Percentiles rank a stretch among this genome's conserved stretches.
phyloP scores from a whole-genome alignment of 2,888 invertebrate species.

The Drosophila subquinaria region DNA sequence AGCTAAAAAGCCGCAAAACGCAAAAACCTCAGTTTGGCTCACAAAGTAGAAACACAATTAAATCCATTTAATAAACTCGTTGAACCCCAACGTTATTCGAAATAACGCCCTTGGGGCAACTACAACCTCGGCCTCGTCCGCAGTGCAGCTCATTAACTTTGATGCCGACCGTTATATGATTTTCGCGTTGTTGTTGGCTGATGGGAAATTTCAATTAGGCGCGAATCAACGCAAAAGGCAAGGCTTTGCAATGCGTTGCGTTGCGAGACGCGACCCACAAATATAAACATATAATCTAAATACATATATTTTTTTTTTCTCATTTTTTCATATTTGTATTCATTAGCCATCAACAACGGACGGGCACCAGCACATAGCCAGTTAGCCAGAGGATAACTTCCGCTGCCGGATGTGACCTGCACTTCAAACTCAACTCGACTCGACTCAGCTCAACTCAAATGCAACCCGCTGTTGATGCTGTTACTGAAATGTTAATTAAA shows the following conservation, averaged over 20 bases:
- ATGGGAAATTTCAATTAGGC: conserved; percentile 68
- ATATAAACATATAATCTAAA: conserved; percentile 16
- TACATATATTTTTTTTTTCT: conserved; percentile 8
- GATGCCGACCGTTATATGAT: conserved; percentile 41
- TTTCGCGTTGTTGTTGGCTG: conserved; percentile 23
- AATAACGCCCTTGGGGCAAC: conserved; percentile 68
- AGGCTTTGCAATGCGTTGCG: not conserved
- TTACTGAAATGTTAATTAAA: conserved; percentile 64
- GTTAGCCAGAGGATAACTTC: conserved; percentile 39
- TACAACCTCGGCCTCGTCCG: conserved; percentile 18
- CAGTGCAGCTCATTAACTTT: conserved; percentile 74
- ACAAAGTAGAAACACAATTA: conserved; percentile 61
- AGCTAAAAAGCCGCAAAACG: conserved; percentile 41
- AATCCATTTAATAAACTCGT: conserved; percentile 79
- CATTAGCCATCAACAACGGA: conserved; percentile 55
- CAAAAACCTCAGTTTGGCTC: conserved; percentile 35
- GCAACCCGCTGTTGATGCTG: conserved; percentile 24
- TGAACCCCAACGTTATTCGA: conserved; percentile 60
- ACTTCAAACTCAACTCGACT: conserved; percentile 50
- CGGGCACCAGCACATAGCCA: conserved; percentile 11
- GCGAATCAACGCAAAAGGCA: conserved; percentile 23
- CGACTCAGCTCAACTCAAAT: conserved; percentile 12
- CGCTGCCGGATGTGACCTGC: conserved; percentile 72
- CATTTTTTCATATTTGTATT: conserved; percentile 65
- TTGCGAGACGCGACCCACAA: conserved; percentile 22